Conservation (phyloP, 2,888 invertebrate genomes). For the Diarsia mendica region DNA sequence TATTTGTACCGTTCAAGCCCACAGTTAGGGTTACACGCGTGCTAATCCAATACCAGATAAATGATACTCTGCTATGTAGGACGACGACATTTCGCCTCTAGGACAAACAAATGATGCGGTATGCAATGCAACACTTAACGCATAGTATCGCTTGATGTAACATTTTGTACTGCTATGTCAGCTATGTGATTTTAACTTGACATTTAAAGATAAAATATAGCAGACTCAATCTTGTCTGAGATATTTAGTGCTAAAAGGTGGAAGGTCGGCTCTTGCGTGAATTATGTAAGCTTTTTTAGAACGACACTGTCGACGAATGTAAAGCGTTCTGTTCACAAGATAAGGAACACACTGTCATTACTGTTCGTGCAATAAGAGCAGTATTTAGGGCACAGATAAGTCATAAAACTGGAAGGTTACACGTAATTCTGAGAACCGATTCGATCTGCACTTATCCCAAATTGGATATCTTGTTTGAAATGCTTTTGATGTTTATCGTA, state of each 20-base stretch:
- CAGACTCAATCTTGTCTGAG: conserved; percentile 45
- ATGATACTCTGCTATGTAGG: conserved; percentile 78
- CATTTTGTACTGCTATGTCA: conserved; percentile 56
- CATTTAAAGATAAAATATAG: conserved; percentile 56
- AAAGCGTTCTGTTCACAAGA: conserved; percentile 21
- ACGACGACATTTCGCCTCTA: conserved; percentile 71
- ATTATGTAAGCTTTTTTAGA: conserved; percentile 43
- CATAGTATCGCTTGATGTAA: conserved; percentile 56
- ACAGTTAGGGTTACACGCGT: conserved; percentile 82
- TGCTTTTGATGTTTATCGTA: conserved; percentile 56
- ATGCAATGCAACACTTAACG: conserved; percentile 59
- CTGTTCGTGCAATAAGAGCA: conserved; percentile 30
- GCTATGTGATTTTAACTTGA: conserved; percentile 56
- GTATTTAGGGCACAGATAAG: conserved; percentile 58
- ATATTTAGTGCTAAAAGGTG: conserved; percentile 46
- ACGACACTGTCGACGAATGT: conserved; percentile 16
- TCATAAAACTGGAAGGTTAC: conserved; percentile 53
- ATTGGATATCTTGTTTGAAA: conserved; percentile 59
- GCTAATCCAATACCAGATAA: conserved; percentile 81
- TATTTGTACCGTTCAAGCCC: conserved; percentile 86
- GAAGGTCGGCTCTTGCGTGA: conserved; percentile 27
- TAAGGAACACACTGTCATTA: conserved; percentile 30
- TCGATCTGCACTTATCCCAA: conserved; percentile 59
- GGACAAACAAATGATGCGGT: conserved; percentile 68
- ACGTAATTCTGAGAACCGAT: conserved; percentile 55